Evolutionary conservation across 2,113 vertebrate species (phyloP).

Genomic region (Chrysemys picta): DNA sequence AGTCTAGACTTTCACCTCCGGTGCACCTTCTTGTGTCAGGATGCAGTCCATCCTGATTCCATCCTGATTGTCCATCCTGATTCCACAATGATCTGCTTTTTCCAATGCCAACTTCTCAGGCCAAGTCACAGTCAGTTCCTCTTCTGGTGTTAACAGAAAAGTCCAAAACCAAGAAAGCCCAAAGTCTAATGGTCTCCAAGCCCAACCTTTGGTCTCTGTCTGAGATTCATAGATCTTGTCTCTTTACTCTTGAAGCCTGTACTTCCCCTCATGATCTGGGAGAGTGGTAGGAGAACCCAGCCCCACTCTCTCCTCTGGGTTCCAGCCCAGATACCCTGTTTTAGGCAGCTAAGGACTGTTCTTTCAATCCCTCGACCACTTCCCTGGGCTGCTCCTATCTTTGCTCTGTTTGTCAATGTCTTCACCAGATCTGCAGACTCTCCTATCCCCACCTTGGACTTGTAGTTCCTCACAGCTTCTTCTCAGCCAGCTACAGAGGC

Average conservation of each 20-base stretch:
- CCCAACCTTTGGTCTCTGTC: background rate
- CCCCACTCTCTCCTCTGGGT: background rate
- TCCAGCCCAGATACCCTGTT: background rate
- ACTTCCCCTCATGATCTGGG: background rate
- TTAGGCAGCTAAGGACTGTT: background rate
- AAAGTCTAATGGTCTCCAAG: background rate
- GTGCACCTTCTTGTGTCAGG: background rate
- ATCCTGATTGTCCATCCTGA: background rate
- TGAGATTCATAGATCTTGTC: background rate
- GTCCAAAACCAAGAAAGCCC: background rate
- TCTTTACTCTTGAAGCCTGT: background rate
- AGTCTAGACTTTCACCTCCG: background rate
- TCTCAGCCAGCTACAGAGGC: background rate
- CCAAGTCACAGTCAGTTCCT: background rate
- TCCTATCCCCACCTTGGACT: background rate
- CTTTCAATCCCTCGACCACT: background rate
- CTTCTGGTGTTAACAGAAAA: background rate
- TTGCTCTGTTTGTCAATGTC: background rate
- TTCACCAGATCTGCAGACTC: background rate
- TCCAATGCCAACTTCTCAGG: background rate
- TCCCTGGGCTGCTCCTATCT: background rate
- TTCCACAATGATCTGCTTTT: background rate
- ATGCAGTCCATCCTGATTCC: background rate
- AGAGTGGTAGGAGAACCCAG: background rate
- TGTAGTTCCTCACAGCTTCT: background rate